phyloP scores from a whole-genome alignment of 2,888 invertebrate genomes.

The Torymus tubicola region DNA sequence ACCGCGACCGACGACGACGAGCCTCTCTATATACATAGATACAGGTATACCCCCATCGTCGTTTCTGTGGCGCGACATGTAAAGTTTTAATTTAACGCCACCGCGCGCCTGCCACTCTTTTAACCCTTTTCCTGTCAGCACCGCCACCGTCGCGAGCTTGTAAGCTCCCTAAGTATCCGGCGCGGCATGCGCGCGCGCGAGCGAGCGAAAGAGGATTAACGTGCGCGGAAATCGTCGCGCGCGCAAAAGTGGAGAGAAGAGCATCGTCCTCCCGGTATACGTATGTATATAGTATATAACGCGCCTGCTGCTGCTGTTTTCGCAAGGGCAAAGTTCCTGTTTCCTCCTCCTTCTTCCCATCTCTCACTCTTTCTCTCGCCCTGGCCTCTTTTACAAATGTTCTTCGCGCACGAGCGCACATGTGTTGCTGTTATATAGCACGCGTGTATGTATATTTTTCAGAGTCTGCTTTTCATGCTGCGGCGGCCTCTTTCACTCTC shows the following conservation, averaged over 20 bases:
- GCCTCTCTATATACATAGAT: too few species aligned
- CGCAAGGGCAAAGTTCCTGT: too few species aligned
- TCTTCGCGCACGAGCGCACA: too few species aligned
- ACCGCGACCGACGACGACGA: too few species aligned
- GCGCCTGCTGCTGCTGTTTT: too few species aligned
- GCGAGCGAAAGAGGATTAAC: conserved; percentile 36
- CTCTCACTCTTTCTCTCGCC: not conserved
- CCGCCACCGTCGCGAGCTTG: not conserved
- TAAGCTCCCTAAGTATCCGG: conserved; percentile 33
- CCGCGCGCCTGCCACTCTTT: conserved; percentile 10
- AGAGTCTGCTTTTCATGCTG: not conserved
- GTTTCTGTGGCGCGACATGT: not conserved
- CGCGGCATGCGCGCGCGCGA: too few species aligned
- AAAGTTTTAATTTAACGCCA: conserved; percentile 38
- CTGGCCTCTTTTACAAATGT: too few species aligned
- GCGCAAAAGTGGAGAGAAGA: too few species aligned
- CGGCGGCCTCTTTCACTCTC: not conserved
- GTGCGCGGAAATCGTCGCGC: not conserved
- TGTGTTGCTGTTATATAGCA: too few species aligned
- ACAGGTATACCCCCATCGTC: too few species aligned
- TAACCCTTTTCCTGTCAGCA: not conserved
- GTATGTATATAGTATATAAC: too few species aligned
- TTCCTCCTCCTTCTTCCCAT: not conserved
- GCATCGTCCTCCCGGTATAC: too few species aligned
- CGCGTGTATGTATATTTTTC: not conserved